phyloP scores from a whole-genome alignment of 2,888 invertebrate species.

The Cordilura impudica region DNA sequence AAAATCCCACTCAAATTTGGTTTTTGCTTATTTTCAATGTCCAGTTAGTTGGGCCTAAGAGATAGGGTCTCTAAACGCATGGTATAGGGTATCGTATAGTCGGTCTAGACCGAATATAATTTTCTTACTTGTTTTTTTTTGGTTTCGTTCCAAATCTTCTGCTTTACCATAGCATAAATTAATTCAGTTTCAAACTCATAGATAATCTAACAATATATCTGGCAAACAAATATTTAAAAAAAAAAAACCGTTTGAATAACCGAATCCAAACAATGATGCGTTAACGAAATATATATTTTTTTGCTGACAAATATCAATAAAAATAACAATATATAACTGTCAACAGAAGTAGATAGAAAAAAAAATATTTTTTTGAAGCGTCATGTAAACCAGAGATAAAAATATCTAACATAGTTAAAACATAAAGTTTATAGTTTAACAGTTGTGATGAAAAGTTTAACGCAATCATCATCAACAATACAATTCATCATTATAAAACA shows the following conservation, averaged over 20 bases:
- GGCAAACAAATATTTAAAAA: neutral
- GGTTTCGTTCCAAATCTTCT: constrained; percentile 4
- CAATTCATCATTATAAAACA: neutral
- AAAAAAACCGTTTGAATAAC: constrained; percentile 6
- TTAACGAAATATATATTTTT: constrained; percentile 47
- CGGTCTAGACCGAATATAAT: too few species aligned
- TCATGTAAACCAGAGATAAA: neutral
- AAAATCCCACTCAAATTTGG: too few species aligned
- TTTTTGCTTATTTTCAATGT: too few species aligned
- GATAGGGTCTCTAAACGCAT: too few species aligned
- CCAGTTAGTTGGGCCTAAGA: too few species aligned
- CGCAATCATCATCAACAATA: neutral
- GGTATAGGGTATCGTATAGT: too few species aligned
- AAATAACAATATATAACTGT: constrained; percentile 42
- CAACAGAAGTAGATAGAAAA: constrained; percentile 18
- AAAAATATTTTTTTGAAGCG: neutral
- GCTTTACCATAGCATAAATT: constrained; percentile 8
- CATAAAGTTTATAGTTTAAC: neutral
- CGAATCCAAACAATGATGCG: constrained; percentile 49
- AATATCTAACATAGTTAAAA: neutral
- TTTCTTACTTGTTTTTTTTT: neutral
- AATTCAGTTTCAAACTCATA: constrained; percentile 14
- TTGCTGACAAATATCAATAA: constrained; percentile 62
- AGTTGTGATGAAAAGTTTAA: neutral
- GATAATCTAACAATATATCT: constrained; percentile 31